Evolutionary conservation across 2,888 invertebrate genomes (phyloP), one percentile per base, ranked within the genome.

Genomic region (Drosophila silvestris): DNA sequence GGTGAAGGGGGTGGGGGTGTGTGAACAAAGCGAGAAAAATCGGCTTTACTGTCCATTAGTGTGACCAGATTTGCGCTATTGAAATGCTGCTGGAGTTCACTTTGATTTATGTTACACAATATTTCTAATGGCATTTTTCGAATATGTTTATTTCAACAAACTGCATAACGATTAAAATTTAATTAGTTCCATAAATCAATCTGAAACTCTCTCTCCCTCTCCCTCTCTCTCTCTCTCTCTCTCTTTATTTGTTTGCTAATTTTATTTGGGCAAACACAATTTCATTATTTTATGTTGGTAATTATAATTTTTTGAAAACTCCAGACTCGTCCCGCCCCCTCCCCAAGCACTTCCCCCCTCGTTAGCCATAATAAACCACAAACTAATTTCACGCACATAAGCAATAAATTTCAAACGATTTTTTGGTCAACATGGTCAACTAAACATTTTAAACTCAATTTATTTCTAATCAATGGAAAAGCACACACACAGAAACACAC

Each of bases 341-440:
- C 22, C 30, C 32, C n/a, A 22, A 9, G 19, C 26, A 9, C 14
- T 5, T 12, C 0, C 37, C 19, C 33, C 26, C 26, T 54, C 28
- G 57, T 30, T 54, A 19, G 50, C 66, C 65, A 39, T 7, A 57
- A 57, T 54, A 64, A 41, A 57, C 84, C 85, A 39, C 84, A 85
- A 84, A 81, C 84, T 81, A 85, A 85, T 85, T 85, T 79, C 74
- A 85, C 79, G 73, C 79, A 74, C 66, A 79, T 82, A 82, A 57
- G 72, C 71, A 70, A 85, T 69, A 73, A 60, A 72, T 61, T 51
- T 50, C 51, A 70, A 71, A 60, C 39, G 47, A 51, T 74, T 72
- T 47, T 77, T 51, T 56, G 74, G 63, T 53, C 70, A 47, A 47
- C 61, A 51, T 64, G 57, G 58, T 47, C 62, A 74, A 60, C 77